A percentile compares a stretch with the other conserved stretches of the same genome.
Conservation (phyloP, 1,140 invertebrate genomes). For the Theocolax elegans region DNA sequence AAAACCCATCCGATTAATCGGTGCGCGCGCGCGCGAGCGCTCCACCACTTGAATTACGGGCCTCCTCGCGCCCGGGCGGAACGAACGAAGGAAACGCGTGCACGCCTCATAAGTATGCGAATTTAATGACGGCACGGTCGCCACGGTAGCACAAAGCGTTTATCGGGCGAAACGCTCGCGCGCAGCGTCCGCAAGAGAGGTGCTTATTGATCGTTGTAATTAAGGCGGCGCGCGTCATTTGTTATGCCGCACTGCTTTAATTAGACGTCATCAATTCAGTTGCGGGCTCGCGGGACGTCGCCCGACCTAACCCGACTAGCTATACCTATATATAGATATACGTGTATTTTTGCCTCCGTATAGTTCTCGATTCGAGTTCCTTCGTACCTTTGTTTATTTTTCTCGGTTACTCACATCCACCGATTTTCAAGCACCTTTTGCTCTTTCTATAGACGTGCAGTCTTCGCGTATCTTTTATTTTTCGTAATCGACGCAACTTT, state of each 20-base stretch:
- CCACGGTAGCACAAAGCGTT: constrained; percentile 62
- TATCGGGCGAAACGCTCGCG: constrained; percentile 54
- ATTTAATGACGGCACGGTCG: constrained; percentile 21
- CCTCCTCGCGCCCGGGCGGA: neutral
- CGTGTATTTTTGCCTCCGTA: constrained; percentile 20
- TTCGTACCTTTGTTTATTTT: no score
- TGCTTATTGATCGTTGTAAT: constrained; percentile 63
- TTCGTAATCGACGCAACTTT: no score
- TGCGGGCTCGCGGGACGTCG: constrained; percentile 35
- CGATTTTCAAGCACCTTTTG: no score
- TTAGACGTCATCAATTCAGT: constrained; percentile 64
- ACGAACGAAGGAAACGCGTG: no score
- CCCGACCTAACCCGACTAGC: neutral
- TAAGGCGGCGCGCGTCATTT: constrained; percentile 63
- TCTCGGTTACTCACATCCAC: no score
- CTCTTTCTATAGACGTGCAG: no score
- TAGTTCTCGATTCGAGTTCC: no score
- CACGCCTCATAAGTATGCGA: constrained; percentile 10
- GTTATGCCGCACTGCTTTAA: constrained; percentile 61
- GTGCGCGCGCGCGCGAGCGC: neutral
- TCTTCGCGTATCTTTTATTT: no score
- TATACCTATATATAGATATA: no score
- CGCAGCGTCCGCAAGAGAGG: neutral
- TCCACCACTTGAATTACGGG: constrained; percentile 23
- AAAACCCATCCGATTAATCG: no score